Evolutionary conservation across 2,113 vertebrate species (phyloP).

Genomic region (Cyprinus carpio): DNA sequence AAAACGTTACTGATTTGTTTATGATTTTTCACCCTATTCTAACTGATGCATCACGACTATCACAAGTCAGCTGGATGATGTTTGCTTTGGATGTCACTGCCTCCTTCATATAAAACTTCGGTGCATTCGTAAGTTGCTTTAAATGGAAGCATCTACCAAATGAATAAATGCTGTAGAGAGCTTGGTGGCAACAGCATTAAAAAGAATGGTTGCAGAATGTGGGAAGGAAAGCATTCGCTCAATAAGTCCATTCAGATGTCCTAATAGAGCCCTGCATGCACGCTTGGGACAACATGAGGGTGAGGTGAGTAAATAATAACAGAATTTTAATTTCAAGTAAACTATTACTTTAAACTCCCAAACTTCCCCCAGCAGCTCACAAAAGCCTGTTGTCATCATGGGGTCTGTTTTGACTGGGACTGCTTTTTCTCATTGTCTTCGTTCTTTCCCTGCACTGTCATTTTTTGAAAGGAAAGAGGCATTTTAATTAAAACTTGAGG

Average conservation of each 20-base stretch:
- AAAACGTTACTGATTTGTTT: conserved; percentile 13
- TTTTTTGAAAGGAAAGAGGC: conserved; percentile 43
- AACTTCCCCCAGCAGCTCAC: neutral
- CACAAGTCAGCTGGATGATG: conserved; percentile 11
- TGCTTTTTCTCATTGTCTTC: conserved; percentile 36
- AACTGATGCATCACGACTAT: conserved; percentile 5
- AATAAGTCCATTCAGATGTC: neutral
- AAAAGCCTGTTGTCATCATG: neutral
- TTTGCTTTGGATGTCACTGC: conserved; percentile 1
- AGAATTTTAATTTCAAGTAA: neutral
- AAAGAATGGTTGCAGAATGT: neutral
- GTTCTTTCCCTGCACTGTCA: conserved; percentile 7
- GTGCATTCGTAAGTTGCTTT: neutral
- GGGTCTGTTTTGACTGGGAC: conserved; percentile 38
- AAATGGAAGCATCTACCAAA: neutral
- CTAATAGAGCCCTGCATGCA: neutral
- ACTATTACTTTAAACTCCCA: neutral
- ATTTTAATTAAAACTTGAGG: conserved; percentile 59
- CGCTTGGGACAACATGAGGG: neutral
- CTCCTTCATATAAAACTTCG: neutral
- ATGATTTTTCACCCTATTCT: conserved; percentile 22
- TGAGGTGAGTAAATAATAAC: conserved; percentile 5
- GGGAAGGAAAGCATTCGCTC: neutral
- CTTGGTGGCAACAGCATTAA: neutral
- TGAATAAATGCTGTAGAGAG: conserved; percentile 2